Conservation (phyloP, 23 tunicate species). For the Diplosoma virens region DNA sequence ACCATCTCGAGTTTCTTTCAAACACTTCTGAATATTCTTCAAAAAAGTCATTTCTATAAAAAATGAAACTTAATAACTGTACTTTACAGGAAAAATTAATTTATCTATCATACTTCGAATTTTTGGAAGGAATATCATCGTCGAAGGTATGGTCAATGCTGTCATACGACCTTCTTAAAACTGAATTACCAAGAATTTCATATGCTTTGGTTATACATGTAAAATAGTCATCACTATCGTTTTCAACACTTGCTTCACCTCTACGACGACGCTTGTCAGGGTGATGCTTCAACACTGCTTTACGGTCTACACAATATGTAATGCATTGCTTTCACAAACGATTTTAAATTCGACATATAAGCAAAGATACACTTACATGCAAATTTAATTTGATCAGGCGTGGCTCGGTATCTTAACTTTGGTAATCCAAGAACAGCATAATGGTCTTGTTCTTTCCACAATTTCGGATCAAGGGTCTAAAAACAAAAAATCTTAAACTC, state of each 20-base stretch:
- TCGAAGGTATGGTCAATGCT: constrained; percentile 78
- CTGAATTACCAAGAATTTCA: constrained; percentile 48
- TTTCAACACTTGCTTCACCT: constrained; percentile 31
- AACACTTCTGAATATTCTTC: constrained; percentile 73
- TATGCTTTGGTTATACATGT: constrained; percentile 77
- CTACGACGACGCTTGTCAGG: constrained; percentile 85
- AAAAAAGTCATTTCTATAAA: constrained; percentile 67
- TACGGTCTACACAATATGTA: constrained; percentile 52
- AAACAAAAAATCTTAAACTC: neutral
- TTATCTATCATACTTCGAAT: constrained; percentile 19
- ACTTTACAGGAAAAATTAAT: neutral
- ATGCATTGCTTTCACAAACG: neutral
- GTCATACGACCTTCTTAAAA: constrained; percentile 55
- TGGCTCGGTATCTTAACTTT: constrained; percentile 68
- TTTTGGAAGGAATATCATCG: constrained; percentile 67
- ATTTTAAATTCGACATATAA: neutral
- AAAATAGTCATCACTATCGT: constrained; percentile 70
- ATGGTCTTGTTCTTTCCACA: constrained; percentile 97
- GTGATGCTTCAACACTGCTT: constrained; percentile 80
- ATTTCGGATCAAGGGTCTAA: constrained; percentile 71
- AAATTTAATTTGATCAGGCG: constrained; percentile 73
- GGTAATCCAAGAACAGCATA: constrained; percentile 80
- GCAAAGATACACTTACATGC: constrained; percentile 49
- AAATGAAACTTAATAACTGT: neutral
- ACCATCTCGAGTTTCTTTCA: constrained; percentile 82